Evolutionary conservation across 1,140 invertebrate genomes (phyloP).

Genomic region (Stegodyphus mimosarum): DNA sequence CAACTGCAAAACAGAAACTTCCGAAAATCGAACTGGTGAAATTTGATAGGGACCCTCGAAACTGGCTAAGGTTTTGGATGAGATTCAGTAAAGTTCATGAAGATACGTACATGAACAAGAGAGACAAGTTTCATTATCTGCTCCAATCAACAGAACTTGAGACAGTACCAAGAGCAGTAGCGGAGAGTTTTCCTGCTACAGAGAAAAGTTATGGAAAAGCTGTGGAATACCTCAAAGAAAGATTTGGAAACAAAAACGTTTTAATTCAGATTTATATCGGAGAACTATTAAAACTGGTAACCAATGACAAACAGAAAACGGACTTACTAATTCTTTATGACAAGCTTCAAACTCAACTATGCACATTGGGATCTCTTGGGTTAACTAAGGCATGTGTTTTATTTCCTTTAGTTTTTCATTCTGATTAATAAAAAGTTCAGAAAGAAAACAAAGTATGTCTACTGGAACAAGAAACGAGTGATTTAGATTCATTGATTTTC

Average conservation of each 20-base stretch:
- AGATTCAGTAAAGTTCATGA: background rate
- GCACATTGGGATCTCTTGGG: background rate
- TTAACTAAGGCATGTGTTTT: background rate
- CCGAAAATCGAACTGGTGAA: background rate
- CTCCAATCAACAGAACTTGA: background rate
- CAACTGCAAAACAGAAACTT: background rate
- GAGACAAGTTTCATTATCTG: background rate
- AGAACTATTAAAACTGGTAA: background rate
- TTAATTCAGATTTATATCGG: background rate
- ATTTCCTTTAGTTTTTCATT: background rate
- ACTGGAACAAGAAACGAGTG: background rate
- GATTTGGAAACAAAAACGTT: background rate
- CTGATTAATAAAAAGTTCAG: background rate
- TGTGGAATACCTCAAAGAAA: background rate
- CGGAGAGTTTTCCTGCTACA: background rate
- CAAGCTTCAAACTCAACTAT: background rate
- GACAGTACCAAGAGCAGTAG: background rate
- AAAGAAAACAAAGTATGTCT: background rate
- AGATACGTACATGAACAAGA: background rate
- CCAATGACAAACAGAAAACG: background rate
- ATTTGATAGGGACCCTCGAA: background rate
- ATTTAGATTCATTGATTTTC: background rate
- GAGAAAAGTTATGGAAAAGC: background rate
- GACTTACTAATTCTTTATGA: background rate
- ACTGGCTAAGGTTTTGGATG: background rate